phyloP scores from a whole-genome alignment of 2,797 vertebrate species.

The Eulemur rubriventer region DNA sequence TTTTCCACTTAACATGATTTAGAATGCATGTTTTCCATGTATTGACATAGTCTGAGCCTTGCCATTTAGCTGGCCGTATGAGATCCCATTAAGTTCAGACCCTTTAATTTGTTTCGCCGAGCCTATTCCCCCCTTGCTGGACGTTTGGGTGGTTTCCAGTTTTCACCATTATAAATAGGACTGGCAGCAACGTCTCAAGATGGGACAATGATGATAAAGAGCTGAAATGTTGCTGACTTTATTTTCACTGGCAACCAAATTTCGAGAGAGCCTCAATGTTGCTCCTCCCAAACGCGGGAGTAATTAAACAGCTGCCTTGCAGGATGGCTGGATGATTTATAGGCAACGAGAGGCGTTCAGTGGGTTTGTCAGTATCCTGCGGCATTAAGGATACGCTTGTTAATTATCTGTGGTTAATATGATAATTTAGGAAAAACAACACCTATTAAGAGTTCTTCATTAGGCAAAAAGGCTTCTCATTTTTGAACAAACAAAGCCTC shows the following conservation, averaged over 20 bases:
- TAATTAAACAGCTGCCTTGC: conserved; percentile 77
- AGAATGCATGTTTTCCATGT: neutral
- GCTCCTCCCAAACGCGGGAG: conserved; percentile 52
- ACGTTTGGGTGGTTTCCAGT: conserved; percentile 19
- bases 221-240: conserved; percentile 55
- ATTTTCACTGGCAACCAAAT: conserved; percentile 60
- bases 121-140: neutral
- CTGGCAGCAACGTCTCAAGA: neutral
- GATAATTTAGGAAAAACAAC: conserved; percentile 87
- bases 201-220: neutral
- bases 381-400: conserved; percentile 85
- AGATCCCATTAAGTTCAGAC: neutral
- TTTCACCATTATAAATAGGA: neutral
- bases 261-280: conserved; percentile 41
- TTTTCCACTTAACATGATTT: neutral
- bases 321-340: conserved; percentile 82
- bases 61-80: neutral
- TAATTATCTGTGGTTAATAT: conserved; percentile 88
- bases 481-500: conserved; percentile 82
- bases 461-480: conserved; percentile 80
- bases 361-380: conserved; percentile 79
- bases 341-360: conserved; percentile 74
- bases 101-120: neutral
- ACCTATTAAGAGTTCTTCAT: conserved; percentile 86
- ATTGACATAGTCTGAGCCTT: neutral